Evolutionary conservation across 2,797 vertebrate species (phyloP), one percentile per base, ranked within the genome.

Genomic region (Spinus pinus): DNA sequence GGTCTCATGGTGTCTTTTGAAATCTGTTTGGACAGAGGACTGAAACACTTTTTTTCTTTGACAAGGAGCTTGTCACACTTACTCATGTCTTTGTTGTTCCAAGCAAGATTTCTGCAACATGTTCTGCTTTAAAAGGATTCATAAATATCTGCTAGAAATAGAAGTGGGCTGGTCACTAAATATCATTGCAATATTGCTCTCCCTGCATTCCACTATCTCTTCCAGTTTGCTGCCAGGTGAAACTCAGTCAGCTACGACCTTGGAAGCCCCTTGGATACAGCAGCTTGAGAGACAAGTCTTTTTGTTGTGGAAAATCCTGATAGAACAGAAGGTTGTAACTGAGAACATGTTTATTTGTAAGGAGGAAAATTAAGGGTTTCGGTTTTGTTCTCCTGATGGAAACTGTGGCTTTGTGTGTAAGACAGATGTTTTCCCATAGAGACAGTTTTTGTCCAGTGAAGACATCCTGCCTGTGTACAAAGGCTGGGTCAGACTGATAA

Each of bases 21-120:
- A 83, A 94, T 90, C 47, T 86, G 8, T 79, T 90, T 95, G 61
- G 81, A 90, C 72, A 90, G 89, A 89, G 30, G 75, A 93, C 69
- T 54, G 65, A 78, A 95, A 50, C 13, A 3, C 3, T 46, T 86
- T 47, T 81, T 74, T 79, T 18, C 6, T 91, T 82, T 93, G 80
- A 74, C 0, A 27, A 78, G 61, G 46, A 54, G 8, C 72, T 92
- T 96, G 94, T 97, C 92, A 88, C 61, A 86, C 65, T 94, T 91
- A 86, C 24, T 96, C 79, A 89, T 39, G 83, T 94, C 79, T 94
- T 91, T 93, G 69, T 65, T 1, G 0, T 88, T 91, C 14, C 51
- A 56, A 90, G 89, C 44, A 88, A 91, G 81, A 84, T 87, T 92
- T 93, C 58, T 88, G 33, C 69, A 95, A 47, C 61, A 24, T 64